Percentiles rank a stretch among this genome's conserved stretches.
These are phyloP conservation scores for Cyphomyrmex costatus DNA, from an alignment of 1,140 invertebrate species.

Conservation along the genomic window DNA sequence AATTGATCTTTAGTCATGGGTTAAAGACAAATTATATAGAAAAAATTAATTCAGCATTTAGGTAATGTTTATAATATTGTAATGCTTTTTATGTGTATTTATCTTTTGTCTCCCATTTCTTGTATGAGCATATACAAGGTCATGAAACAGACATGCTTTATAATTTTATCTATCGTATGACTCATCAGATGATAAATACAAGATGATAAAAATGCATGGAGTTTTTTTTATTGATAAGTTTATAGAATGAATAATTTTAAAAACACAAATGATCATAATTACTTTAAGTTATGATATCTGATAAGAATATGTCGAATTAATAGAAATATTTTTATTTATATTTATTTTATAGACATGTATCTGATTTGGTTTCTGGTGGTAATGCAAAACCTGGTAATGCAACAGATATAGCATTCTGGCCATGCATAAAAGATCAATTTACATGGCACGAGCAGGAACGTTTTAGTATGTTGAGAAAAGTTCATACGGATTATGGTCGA, in stretches of 20 bases:
- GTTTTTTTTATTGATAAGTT: too few species aligned
- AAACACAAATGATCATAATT: background rate
- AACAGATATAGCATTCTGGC: slow-evolving; percentile 89
- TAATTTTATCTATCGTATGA: slow-evolving; percentile 39
- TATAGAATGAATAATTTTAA: too few species aligned
- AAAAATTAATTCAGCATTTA: slow-evolving; percentile 83
- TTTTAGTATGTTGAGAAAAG: slow-evolving; percentile 92
- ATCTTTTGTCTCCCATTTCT: background rate
- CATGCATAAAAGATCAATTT: slow-evolving; percentile 90
- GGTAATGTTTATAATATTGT: slow-evolving; percentile 69
- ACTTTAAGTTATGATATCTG: background rate
- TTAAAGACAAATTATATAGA: slow-evolving; percentile 84
- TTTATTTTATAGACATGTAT: slow-evolving; percentile 87
- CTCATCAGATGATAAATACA: slow-evolving; percentile 13
- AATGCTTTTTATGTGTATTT: background rate
- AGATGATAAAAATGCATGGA: too few species aligned
- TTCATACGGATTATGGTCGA: slow-evolving; percentile 93
- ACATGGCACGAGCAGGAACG: slow-evolving; percentile 96
- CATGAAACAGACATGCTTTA: slow-evolving; percentile 27
- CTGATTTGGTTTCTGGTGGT: slow-evolving; percentile 88
- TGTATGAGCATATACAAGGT: background rate
- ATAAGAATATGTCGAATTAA: background rate
- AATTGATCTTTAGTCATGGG: slow-evolving; percentile 89
- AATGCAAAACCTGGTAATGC: slow-evolving; percentile 63
- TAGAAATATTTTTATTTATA: slow-evolving; percentile 19